Conservation (phyloP, 1,140 invertebrate species). For the Panulirus ornatus region DNA sequence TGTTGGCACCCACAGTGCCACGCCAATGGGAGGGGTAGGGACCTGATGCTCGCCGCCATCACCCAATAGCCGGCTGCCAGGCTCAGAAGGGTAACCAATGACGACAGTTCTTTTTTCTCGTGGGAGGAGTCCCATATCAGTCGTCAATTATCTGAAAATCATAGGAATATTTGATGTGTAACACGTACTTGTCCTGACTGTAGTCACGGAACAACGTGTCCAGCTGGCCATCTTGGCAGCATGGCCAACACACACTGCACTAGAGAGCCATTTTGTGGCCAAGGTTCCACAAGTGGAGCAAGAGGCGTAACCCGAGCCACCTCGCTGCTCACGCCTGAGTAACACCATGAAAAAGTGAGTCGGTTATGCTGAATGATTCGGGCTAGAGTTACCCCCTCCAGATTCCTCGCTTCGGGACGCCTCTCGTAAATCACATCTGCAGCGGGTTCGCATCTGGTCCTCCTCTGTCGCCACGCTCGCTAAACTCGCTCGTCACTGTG, state of each 20-base stretch:
- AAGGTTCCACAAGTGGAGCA: no score
- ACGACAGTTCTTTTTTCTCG: not conserved
- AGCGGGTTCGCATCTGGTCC: not conserved
- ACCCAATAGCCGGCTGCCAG: slow-evolving; percentile 24
- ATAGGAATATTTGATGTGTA: not conserved
- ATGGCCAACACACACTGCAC: no score
- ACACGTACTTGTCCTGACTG: not conserved
- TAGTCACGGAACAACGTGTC: not conserved
- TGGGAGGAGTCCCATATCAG: slow-evolving; percentile 6
- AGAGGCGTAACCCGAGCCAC: not conserved
- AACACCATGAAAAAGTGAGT: not conserved
- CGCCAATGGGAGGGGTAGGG: slow-evolving; percentile 54
- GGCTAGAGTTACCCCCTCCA: not conserved
- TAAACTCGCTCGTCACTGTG: no score
- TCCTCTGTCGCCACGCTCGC: not conserved
- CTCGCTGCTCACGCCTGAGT: not conserved
- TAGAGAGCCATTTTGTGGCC: no score
- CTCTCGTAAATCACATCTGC: not conserved
- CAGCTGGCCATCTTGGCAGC: no score
- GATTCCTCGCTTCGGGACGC: not conserved
- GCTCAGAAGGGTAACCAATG: slow-evolving; percentile 11
- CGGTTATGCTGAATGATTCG: slow-evolving; percentile 6
- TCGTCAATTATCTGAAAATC: not conserved
- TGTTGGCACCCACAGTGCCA: slow-evolving; percentile 57
- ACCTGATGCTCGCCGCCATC: not conserved